These are phyloP conservation scores for Paramisgurnus dabryanus DNA, from an alignment of 2,113 vertebrate species.

Conservation along the genomic window DNA sequence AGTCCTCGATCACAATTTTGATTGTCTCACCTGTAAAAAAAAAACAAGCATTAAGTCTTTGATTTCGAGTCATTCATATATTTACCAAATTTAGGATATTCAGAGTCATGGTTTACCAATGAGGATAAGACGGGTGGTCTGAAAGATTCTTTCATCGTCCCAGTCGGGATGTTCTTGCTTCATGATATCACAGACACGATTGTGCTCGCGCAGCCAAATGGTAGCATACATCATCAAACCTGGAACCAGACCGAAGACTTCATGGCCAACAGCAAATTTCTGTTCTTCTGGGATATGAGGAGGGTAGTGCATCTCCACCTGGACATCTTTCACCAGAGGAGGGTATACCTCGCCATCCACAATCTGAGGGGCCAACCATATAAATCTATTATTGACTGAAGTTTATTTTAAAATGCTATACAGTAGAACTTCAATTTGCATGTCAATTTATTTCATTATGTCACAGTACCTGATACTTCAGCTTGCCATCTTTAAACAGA, in stretches of 20 bases:
- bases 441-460: neutral
- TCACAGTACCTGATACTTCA: slow-evolving; percentile 81
- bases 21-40: slow-evolving; percentile 89
- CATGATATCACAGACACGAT: slow-evolving; percentile 90
- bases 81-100: neutral
- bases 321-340: slow-evolving; percentile 85
- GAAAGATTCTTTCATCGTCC: slow-evolving; percentile 92
- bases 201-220: slow-evolving; percentile 95
- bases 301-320: slow-evolving; percentile 90
- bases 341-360: slow-evolving; percentile 91
- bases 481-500: slow-evolving; percentile 89
- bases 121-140: slow-evolving; percentile 88
- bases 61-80: neutral
- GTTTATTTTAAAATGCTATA: neutral
- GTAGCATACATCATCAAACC: slow-evolving; percentile 97
- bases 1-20: slow-evolving; percentile 98
- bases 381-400: neutral
- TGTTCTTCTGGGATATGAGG: slow-evolving; percentile 84
- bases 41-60: neutral
- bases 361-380: slow-evolving; percentile 68
- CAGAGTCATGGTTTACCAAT: slow-evolving; percentile 80
- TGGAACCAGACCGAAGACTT: slow-evolving; percentile 92
- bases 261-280: slow-evolving; percentile 90
- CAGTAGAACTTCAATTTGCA: neutral
- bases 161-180: slow-evolving; percentile 87